Percentiles rank a stretch among this genome's conserved stretches.
Conservation (phyloP, 2,113 vertebrate species). For the Thamnophis sirtalis region DNA sequence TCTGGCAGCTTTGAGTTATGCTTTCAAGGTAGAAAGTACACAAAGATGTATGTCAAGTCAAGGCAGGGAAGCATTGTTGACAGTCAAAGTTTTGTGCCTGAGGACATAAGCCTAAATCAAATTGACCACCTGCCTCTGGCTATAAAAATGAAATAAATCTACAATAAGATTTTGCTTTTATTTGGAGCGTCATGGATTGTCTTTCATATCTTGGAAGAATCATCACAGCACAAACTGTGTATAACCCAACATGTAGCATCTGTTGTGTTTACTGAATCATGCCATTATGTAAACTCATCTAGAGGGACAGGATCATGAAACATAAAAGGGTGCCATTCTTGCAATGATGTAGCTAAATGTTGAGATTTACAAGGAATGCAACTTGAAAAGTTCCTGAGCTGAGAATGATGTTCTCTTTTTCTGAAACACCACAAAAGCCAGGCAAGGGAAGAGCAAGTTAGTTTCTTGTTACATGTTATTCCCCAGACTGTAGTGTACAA, state of each 20-base stretch:
- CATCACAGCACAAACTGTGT: neutral
- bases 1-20: constrained; percentile 16
- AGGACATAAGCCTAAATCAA: constrained; percentile 28
- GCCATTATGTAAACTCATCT: neutral
- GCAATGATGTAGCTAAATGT: neutral
- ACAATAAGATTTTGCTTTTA: constrained; percentile 19
- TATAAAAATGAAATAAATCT: neutral
- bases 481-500: neutral
- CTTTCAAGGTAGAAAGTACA: neutral
- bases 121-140: constrained; percentile 12
- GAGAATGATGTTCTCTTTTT: neutral
- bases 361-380: neutral
- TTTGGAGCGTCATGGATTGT: constrained; percentile 15
- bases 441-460: neutral
- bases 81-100: neutral
- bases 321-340: neutral
- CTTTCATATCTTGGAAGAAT: constrained; percentile 31
- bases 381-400: neutral
- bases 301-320: neutral
- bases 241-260: neutral
- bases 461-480: neutral
- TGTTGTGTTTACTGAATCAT: neutral
- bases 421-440: neutral
- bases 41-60: constrained; percentile 25
- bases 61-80: constrained; percentile 19